These are phyloP conservation scores for Tetrapedia diversipes DNA, from an alignment of 2,888 invertebrate genomes.

Conservation along the genomic window DNA sequence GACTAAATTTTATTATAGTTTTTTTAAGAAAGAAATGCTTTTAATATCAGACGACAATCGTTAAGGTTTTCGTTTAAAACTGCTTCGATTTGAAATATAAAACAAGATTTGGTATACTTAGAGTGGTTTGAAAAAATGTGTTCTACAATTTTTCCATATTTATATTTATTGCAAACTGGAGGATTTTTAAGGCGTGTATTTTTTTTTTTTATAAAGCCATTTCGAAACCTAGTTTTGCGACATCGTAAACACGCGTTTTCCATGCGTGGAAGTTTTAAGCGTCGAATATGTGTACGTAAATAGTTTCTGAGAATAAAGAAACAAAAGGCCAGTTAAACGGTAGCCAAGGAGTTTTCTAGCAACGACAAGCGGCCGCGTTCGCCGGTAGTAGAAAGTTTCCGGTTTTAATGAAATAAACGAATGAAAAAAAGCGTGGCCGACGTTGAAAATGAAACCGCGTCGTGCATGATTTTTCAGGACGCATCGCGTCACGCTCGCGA, in stretches of 20 bases:
- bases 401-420: conserved; percentile 61
- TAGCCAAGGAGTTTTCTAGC: conserved; percentile 25
- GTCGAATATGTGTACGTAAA: neutral
- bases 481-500: conserved; percentile 14
- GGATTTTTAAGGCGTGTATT: neutral
- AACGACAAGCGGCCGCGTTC: conserved; percentile 5
- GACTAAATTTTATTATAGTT: too few species aligned
- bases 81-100: too few species aligned
- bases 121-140: too few species aligned
- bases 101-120: too few species aligned
- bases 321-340: conserved; percentile 11
- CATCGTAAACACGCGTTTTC: neutral
- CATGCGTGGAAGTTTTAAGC: neutral
- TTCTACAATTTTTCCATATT: too few species aligned
- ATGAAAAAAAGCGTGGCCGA: conserved; percentile 50
- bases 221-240: conserved; percentile 6
- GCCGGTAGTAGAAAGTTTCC: conserved; percentile 64
- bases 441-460: conserved; percentile 52
- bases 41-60: too few species aligned
- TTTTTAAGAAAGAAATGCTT: too few species aligned
- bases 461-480: conserved; percentile 38
- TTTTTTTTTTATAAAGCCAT: neutral
- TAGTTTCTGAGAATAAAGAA: neutral
- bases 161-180: too few species aligned
- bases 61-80: too few species aligned